Percentiles rank a stretch among this genome's conserved stretches.
These are phyloP conservation scores for Peromyscus californicus DNA, from an alignment of 2,113 vertebrate genomes.

Conservation along the genomic window DNA sequence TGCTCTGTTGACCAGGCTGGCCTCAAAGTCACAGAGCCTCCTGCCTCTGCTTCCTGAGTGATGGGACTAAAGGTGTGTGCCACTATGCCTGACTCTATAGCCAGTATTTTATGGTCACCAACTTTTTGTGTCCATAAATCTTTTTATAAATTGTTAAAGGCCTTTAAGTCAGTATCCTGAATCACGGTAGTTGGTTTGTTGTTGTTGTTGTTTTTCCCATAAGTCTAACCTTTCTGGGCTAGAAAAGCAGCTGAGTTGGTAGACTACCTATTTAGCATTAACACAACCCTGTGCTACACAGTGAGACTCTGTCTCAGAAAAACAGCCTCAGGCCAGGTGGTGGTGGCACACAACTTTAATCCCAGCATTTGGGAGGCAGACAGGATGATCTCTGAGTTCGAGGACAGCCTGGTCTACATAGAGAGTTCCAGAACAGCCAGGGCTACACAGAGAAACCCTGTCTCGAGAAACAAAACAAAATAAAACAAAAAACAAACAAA, in stretches of 20 bases:
- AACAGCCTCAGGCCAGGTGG: neutral
- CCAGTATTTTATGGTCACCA: neutral
- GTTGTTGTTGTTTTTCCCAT: neutral
- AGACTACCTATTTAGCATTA: neutral
- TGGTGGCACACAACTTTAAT: too few species aligned
- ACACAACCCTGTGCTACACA: neutral
- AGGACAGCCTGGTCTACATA: too few species aligned
- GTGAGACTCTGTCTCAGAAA: neutral
- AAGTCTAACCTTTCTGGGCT: slow-evolving; percentile 14
- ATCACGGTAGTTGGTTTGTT: neutral
- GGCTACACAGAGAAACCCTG: neutral
- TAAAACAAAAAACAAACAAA: neutral
- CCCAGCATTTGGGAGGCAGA: neutral
- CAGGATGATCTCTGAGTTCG: neutral
- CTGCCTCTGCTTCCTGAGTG: neutral
- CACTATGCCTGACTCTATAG: neutral
- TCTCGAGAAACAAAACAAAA: neutral
- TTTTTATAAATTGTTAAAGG: neutral
- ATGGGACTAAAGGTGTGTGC: neutral
- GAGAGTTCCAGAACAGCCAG: neutral
- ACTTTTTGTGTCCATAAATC: neutral
- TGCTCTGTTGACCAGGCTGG: neutral
- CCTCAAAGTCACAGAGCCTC: neutral
- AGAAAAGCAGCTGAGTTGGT: neutral
- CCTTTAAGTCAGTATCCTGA: slow-evolving; percentile 20